Evolutionary conservation across 1,140 invertebrate species (phyloP), one percentile per base, ranked within the genome.

Genomic region (Orius insidiosus): DNA sequence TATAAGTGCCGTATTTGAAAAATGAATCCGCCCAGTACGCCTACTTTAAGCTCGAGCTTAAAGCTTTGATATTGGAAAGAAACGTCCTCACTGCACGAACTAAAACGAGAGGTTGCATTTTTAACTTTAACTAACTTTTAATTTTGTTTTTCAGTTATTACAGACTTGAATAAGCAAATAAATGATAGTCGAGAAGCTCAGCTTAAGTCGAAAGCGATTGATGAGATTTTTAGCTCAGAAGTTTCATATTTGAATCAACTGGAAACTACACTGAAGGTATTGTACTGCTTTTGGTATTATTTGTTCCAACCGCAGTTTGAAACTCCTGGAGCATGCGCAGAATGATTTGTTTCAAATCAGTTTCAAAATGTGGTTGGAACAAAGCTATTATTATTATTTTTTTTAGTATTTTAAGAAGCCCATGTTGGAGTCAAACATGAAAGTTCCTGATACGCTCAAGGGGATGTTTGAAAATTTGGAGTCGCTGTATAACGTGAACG

Each of bases 191-290:
- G 63, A 41, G 56, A 68, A 18, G 58, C 60, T 32, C 59, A 55
- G 18, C 61, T 73, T 31, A 68, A 68, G 47, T 49, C 57, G 16
- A 69, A 73, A 59, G 67, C 69, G 13, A 64, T 78, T 30, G 62
- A 74, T 54, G 80, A 83, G 64, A 73, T 80, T 48, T 66, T 80
- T 46, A 68, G 69, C n/a, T 79, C 78, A 31, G 80, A 84, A 65
- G 68, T 71, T 41, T 70, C 70, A 11, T 84, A 84, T 58, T 58
- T 81, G 11, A 63, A 68, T 35, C 77, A 81, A 55, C 58, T 84
- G 10, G 74, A 80, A 58, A 60, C 71, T 16, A 66, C 82, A 8
- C 71, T 76, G 56, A 68, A 74, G 58, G 73, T 75, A 59, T 51
- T 48, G 5, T 24, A 45, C 4, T 45, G 44, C 47, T 44, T 51